phyloP scores from a whole-genome alignment of 1,140 invertebrate genomes.

The Pararge aegeria region DNA sequence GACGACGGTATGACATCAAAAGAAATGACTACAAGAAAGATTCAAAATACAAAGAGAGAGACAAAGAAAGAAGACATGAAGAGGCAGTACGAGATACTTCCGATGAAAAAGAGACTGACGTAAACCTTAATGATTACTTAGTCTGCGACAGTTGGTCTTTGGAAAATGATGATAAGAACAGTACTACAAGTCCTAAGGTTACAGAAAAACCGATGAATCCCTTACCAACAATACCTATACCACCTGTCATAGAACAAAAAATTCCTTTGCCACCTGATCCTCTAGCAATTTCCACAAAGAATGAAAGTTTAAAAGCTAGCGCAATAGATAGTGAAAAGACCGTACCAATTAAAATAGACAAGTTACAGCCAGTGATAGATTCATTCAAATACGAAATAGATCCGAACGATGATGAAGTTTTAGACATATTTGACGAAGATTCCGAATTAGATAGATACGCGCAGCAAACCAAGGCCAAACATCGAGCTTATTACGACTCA shows the following conservation, averaged over 20 bases:
- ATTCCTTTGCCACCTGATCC: conserved; percentile 31
- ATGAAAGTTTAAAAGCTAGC: conserved; percentile 33
- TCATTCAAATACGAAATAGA: conserved; percentile 71
- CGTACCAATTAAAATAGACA: conserved; percentile 43
- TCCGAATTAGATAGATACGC: conserved; percentile 47
- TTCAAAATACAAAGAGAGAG: conserved; percentile 42
- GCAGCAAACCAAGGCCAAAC: conserved; percentile 35
- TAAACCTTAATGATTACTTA: conserved; percentile 67
- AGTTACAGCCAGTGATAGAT: conserved; percentile 62
- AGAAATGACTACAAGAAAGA: conserved; percentile 48
- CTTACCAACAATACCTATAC: conserved; percentile 8
- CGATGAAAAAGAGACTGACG: conserved; percentile 54
- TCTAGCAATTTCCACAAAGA: conserved; percentile 34
- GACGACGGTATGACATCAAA: conserved; percentile 44
- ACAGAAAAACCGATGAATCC: conserved; percentile 35
- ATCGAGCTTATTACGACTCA: conserved; percentile 38
- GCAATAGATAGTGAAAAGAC: conserved; percentile 27
- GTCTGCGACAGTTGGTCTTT: conserved; percentile 76
- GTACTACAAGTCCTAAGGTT: conserved; percentile 47
- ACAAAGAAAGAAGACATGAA: conserved; percentile 32
- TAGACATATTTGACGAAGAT: conserved; percentile 64
- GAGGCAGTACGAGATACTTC: conserved; percentile 21
- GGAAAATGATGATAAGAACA: conserved; percentile 66
- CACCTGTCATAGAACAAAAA: conserved; percentile 18
- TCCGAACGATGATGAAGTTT: conserved; percentile 58